Base-by-base conservation (phyloP, 1,140 invertebrate genomes). In the Heliothis virescens region DNA sequence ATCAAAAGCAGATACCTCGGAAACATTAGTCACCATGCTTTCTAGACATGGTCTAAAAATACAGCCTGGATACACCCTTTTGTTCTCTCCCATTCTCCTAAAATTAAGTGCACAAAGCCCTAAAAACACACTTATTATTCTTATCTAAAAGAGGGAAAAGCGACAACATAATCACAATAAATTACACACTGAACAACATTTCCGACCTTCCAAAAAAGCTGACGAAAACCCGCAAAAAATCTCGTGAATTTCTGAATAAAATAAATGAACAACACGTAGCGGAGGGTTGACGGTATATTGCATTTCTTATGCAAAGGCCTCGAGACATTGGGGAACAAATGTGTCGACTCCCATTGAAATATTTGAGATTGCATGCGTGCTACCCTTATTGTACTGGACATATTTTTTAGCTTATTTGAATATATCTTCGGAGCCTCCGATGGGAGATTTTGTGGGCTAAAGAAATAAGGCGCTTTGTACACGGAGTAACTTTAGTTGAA, bases 221-320 rank as follows among this genome's bases (percentile, higher is more conserved):
- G 59, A n/a, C 52, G 62, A 63, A 74, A 71, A 5, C 16, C 13
- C 47, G 73, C 13, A 9, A 50, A 48, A 74, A 60, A 48, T 69
- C 21, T 29, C 41, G 55, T 18, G 21, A 26, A 62, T 18, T 57
- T 53, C 18, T 26, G 62, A 71, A 71, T 29, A 71, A 63, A 75
- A 62, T 75, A 34, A 75, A 52, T 63, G 73, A 52, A 52, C 47
- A 75, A 52, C 52, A 75, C 52, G 13, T 41, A 52, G n/a, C n/a
- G n/a, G n/a, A n/a, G 47, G 65, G 65, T n/a, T 7, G n/a, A n/a
- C 41, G 59, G 59, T 75, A 62, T 52, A 75, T 75, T 75, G 72
- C 73, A 50, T 63, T 26, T 74, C 72, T 74, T 74, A 74, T 74
- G 55, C 34, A 60, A 60, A 60, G 41, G 15, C n/a, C 5, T 12